Conservation (phyloP, 2,797 vertebrate genomes). For the Mycteria americana region DNA sequence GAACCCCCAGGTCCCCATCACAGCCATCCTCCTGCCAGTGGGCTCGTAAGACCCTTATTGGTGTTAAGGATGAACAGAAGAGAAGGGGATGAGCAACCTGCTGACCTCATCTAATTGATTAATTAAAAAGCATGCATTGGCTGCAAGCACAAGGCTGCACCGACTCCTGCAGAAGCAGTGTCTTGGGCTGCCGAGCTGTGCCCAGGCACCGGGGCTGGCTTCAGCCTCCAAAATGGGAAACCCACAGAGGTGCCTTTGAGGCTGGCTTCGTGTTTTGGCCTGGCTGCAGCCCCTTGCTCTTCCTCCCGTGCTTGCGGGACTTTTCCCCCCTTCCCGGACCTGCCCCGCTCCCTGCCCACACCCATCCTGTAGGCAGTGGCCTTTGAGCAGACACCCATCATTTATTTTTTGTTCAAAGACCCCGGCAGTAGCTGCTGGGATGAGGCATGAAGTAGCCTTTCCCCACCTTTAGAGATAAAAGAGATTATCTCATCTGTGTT, state of each 20-base stretch:
- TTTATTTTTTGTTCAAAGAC: slow-evolving; percentile 4
- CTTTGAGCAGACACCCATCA: neutral
- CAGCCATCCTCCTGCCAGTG: accelerated
- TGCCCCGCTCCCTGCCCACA: neutral
- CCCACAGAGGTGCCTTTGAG: neutral
- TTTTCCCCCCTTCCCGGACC: accelerated
- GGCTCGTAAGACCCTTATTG: neutral
- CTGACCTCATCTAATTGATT: neutral
- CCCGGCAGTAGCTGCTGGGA: slow-evolving; percentile 15
- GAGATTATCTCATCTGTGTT: slow-evolving; percentile 71
- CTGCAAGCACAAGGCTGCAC: neutral
- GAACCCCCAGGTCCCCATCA: neutral
- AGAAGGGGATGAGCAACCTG: accelerated
- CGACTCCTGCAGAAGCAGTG: neutral
- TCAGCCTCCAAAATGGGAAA: neutral
- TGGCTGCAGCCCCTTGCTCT: neutral
- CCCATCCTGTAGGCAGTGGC: neutral
- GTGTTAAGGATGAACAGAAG: neutral
- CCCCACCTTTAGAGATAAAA: slow-evolving; percentile 69
- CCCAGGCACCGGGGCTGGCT: neutral
- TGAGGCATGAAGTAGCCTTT: slow-evolving; percentile 65
- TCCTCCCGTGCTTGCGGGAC: neutral
- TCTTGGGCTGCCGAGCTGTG: neutral
- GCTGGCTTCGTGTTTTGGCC: neutral
- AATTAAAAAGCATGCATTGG: accelerated